Percentiles rank a stretch among this genome's conserved stretches.
Conservation (phyloP, 1,140 invertebrate species). For the Mercenaria mercenaria region DNA sequence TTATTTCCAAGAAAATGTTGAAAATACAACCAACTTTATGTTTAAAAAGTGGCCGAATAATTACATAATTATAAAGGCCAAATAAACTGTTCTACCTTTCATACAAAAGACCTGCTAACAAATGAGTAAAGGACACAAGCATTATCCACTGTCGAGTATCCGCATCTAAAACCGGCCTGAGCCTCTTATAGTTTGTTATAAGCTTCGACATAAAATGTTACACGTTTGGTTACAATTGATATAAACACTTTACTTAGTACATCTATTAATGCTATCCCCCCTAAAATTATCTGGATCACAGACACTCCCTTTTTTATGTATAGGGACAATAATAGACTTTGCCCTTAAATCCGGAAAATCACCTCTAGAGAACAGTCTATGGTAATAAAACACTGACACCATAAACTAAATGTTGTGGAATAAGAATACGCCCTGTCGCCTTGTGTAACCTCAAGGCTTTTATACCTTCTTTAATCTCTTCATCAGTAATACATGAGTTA, state of each 20-base stretch:
- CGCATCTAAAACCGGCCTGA: neutral
- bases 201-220: neutral
- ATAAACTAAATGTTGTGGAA: neutral
- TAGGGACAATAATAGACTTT: neutral
- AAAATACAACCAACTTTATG: too few relatives aligned
- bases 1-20: too few relatives aligned
- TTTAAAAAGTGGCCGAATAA: too few relatives aligned
- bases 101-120: neutral
- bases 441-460: neutral
- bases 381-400: neutral
- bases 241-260: neutral
- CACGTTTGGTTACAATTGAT: neutral
- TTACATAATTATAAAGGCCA: neutral
- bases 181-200: neutral
- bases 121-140: neutral
- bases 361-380: neutral
- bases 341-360: neutral
- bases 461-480: neutral
- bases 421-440: neutral
- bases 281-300: neutral
- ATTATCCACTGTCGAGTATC: neutral
- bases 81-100: too few relatives aligned
- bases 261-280: neutral
- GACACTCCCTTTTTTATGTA: neutral
- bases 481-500: neutral